phyloP scores from a whole-genome alignment of 2,797 vertebrate species.

The Ceyx erithaca region DNA sequence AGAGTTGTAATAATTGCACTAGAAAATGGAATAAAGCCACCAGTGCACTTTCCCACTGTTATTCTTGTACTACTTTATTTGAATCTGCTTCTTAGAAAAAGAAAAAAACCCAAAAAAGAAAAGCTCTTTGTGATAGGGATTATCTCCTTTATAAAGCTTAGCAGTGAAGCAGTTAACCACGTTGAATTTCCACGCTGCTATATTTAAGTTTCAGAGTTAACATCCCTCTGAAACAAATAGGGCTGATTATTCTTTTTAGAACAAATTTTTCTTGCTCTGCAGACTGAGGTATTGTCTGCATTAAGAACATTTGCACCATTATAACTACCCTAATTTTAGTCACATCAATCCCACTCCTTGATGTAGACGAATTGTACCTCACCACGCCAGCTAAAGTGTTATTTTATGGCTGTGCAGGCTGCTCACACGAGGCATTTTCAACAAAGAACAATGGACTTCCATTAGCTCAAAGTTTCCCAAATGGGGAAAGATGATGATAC shows the following conservation, averaged over 20 bases:
- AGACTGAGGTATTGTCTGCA: slow-evolving; percentile 51
- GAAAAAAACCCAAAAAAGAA: neutral
- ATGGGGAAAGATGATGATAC: neutral
- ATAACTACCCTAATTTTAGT: slow-evolving; percentile 57
- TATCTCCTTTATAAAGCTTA: slow-evolving; percentile 14
- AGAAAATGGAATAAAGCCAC: neutral
- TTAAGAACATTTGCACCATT: slow-evolving; percentile 55
- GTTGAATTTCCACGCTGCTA: slow-evolving; percentile 32
- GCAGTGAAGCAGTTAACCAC: slow-evolving; percentile 48
- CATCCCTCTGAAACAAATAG: slow-evolving; percentile 41
- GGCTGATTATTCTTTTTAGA: slow-evolving; percentile 49
- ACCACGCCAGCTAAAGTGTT: slow-evolving; percentile 22
- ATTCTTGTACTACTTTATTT: neutral
- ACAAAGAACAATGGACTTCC: slow-evolving; percentile 39
- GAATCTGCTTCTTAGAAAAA: neutral
- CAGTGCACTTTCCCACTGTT: neutral
- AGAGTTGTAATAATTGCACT: neutral
- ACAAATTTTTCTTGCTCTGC: slow-evolving; percentile 31
- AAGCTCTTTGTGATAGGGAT: slow-evolving; percentile 18
- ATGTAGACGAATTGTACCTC: slow-evolving; percentile 17
- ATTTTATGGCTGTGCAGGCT: slow-evolving; percentile 29
- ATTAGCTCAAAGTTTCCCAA: slow-evolving; percentile 22
- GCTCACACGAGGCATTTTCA: slow-evolving; percentile 14
- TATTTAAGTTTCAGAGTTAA: slow-evolving; percentile 51
- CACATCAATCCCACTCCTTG: slow-evolving; percentile 49